Evolutionary conservation across 2,113 vertebrate genomes (phyloP).

Genomic region (Suricata suricatta): DNA sequence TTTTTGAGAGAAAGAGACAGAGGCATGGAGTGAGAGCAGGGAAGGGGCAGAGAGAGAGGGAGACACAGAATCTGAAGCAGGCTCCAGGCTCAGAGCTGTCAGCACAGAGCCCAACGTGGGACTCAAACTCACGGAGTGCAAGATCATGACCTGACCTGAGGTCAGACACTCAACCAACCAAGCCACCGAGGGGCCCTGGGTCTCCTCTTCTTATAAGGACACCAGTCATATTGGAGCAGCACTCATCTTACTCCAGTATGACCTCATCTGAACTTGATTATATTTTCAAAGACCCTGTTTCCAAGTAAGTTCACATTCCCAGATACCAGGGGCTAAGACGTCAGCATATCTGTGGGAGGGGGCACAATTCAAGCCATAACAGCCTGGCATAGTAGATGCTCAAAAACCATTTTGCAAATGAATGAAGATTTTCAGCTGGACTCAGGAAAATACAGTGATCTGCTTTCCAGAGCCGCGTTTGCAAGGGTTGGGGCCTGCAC

Average conservation of each 20-base stretch:
- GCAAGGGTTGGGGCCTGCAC: background rate
- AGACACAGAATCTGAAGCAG: no score
- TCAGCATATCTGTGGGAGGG: background rate
- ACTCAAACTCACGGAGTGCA: no score
- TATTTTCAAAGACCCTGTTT: background rate
- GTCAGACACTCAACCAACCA: no score
- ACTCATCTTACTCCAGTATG: background rate
- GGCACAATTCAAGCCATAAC: background rate
- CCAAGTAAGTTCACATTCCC: background rate
- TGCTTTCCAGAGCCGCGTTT: background rate
- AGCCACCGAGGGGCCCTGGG: no score
- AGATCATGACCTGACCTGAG: no score
- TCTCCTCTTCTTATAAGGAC: background rate
- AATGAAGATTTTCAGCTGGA: background rate
- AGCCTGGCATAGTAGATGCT: background rate
- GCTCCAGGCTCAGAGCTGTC: no score
- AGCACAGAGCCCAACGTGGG: no score
- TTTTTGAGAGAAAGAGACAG: no score
- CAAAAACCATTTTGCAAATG: background rate
- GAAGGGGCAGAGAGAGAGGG: no score
- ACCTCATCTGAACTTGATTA: constrained; percentile 17
- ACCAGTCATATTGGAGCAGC: background rate
- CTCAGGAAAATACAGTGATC: background rate
- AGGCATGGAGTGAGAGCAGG: no score
- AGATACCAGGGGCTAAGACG: background rate